Evolutionary conservation across 2,113 vertebrate genomes (phyloP), one percentile per base, ranked within the genome.

Genomic region (Nycticebus coucang): DNA sequence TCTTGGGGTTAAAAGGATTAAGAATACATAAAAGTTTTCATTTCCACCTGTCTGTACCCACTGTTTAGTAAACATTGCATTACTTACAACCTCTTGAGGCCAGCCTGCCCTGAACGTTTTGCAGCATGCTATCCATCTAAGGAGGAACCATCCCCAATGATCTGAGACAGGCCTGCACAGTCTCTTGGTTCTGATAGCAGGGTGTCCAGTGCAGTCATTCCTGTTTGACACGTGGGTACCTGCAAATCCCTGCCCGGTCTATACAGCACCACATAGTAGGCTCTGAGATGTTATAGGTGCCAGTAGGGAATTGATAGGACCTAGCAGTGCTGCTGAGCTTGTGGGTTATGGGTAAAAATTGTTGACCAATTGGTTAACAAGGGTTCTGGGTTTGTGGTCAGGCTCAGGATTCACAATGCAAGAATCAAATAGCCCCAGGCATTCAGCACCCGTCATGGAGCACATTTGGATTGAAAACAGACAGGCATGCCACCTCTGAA

Each of bases 1-100:
- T 95, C 79, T 93, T 96, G 97, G 95, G 75, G 96, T 97, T 97
- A 57, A 96, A 98, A 96, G 93, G 96, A 98, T 98, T 98, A 98
- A 92, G 90, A 93, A 24, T 33, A 53, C 94, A 89, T 55, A 93
- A 92, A 80, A 75, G 28, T 98, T 96, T 95, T 35, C 50, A 57
- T 97, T 97, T 98, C 97, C 1, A 6, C 97, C 94, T 96, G 66
- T 88, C 82, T 89, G 83, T 93, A 72, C 86, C 83, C 96, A 45
- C 64, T 74, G 10, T 93, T 80, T 94, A 74, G 69, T 68, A 66
- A 85, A 91, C 45, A 53, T 79, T 55, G 62, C 82, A 18, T 79
- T 21, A 71, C 95, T 95, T 93, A 87, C 96, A 92, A 17, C 30
- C 83, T 89, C 82, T 96, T 97, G 84, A 88, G 96, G 92, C 90